Evolutionary conservation across 2,113 vertebrate species (phyloP).

Genomic region (Sinocyclocheilus rhinocerous): DNA sequence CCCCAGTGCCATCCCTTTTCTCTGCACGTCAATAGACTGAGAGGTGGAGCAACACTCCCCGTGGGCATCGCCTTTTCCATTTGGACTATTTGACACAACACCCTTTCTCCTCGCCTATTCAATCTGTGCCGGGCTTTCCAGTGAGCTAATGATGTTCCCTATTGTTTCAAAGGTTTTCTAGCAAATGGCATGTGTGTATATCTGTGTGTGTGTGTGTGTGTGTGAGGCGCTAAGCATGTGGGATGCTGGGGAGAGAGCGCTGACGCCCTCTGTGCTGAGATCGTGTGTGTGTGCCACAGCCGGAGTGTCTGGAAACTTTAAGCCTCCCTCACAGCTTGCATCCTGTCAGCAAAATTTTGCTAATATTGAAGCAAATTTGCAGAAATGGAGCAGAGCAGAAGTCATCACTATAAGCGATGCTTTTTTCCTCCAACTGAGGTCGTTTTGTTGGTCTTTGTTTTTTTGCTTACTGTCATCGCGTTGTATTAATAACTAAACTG

Average conservation of each 20-base stretch:
- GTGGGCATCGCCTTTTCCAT: conserved; percentile 47
- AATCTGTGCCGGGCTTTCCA: conserved; percentile 39
- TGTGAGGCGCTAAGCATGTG: neutral
- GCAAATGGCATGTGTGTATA: conserved; percentile 45
- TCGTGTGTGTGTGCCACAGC: conserved; percentile 23
- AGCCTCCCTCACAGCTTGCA: conserved; percentile 45
- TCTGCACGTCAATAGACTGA: conserved; percentile 42
- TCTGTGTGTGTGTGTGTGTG: conserved; percentile 35
- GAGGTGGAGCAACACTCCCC: conserved; percentile 43
- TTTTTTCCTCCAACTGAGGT: neutral
- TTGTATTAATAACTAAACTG: conserved; percentile 45
- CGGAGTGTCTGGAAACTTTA: conserved; percentile 30
- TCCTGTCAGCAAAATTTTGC: conserved; percentile 55
- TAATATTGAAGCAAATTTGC: conserved; percentile 59
- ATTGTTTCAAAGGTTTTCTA: conserved; percentile 53
- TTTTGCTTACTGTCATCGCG: conserved; percentile 36
- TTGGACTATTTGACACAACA: conserved; percentile 51
- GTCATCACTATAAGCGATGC: conserved; percentile 39
- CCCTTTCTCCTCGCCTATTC: conserved; percentile 38
- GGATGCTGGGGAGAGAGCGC: conserved; percentile 19
- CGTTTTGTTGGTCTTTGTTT: conserved; percentile 23
- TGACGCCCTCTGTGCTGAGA: conserved; percentile 28
- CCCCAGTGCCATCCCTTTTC: conserved; percentile 39
- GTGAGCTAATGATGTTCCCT: conserved; percentile 52
- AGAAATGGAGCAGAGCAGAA: conserved; percentile 50